Evolutionary conservation across 2,888 invertebrate genomes (phyloP), one percentile per base, ranked within the genome.

Genomic region (Epiblema foenella): DNA sequence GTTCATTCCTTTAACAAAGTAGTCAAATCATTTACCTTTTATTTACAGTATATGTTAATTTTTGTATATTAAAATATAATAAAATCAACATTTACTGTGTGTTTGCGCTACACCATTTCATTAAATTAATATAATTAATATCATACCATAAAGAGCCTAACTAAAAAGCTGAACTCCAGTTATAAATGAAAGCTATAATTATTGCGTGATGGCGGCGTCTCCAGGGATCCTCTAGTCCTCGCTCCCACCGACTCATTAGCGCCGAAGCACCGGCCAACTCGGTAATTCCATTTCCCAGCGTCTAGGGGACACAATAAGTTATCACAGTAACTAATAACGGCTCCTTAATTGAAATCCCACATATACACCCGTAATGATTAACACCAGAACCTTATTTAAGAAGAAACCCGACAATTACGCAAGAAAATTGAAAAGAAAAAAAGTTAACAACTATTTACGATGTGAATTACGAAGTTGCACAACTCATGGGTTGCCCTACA

Each of bases 401-500:
- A 86, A 79, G 78, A 87, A 84, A 81, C 80, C 83, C 77, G 79
- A 81, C 84, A 85, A 83, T 83, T 85, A 83, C 82, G 76, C 77
- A 67, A 80, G 80, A 73, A 80, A 83, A 75, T 74, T 81, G 72
- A 86, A 81, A 75, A 80, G 78, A 76, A 82, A 81, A 78, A 82
- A 84, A 83, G 79, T 85, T 75, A 77, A 83, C 72, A 82, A 84
- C 74, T 87, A 88, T 84, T 84, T 90, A 80, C 81, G 80, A 79
- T 83, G 77, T 71, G 89, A 89, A 79, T 83, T 91, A 76, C 75
- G 75, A 77, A 86, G 76, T 81, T 87, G 83, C 51, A 88, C 89
- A 37, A 89, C 87, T 66, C 91, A 91, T 75, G 91, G 91, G 0
- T 74, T 91, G 51, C 78, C 88, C 39, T 88, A 91, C 78, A 84